Conservation (phyloP, 2,113 vertebrate genomes). For the Pampusana beccarii region DNA sequence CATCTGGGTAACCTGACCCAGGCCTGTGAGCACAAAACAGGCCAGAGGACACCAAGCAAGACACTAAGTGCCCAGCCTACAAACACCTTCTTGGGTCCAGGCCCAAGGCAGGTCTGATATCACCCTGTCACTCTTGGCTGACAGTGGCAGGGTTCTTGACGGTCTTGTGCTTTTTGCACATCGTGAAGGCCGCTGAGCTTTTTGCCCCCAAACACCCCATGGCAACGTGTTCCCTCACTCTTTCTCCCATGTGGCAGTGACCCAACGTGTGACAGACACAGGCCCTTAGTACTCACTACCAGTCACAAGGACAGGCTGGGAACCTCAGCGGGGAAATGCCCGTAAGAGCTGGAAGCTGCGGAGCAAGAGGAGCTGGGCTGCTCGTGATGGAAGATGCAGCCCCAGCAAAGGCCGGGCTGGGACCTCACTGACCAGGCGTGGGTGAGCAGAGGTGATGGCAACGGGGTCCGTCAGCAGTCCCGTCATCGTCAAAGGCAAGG, state of each 20-base stretch:
- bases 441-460: neutral
- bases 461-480: neutral
- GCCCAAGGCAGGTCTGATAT: neutral
- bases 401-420: too few relatives aligned
- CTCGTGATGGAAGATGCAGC: neutral
- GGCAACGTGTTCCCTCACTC: neutral
- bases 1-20: neutral
- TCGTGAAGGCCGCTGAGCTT: neutral
- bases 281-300: neutral
- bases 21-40: neutral
- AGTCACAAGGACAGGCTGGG: neutral
- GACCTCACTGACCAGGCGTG: neutral
- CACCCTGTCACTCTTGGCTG: neutral
- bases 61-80: neutral
- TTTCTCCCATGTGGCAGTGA: neutral
- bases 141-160: neutral
- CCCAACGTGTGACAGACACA: neutral
- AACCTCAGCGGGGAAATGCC: neutral
- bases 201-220: neutral
- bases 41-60: neutral
- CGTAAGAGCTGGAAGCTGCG: neutral
- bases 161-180: neutral
- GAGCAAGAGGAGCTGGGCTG: neutral
- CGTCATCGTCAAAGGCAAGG: fast-evolving
- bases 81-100: neutral